Evolutionary conservation across 2,797 vertebrate species (phyloP).

Genomic region (Manis javanica): DNA sequence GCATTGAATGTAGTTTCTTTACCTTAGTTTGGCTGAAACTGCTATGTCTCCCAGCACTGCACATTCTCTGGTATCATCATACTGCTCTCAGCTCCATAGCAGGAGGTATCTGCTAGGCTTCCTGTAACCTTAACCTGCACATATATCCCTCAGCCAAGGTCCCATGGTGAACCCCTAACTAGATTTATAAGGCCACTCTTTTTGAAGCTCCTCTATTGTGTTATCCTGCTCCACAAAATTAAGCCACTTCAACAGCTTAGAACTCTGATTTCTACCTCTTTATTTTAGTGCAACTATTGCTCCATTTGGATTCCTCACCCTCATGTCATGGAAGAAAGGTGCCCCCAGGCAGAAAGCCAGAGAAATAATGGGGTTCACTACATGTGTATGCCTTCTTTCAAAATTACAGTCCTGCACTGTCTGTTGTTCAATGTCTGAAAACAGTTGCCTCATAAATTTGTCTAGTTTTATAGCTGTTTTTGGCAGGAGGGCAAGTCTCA

Average conservation of each 20-base stretch:
- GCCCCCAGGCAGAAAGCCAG: not conserved
- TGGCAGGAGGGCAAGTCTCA: constrained; percentile 43
- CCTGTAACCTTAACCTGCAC: accelerated
- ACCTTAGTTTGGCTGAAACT: not conserved
- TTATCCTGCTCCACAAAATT: not conserved
- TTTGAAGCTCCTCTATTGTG: not conserved
- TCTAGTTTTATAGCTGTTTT: constrained; percentile 45
- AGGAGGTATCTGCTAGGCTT: not conserved
- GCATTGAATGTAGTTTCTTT: not conserved
- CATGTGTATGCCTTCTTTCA: not conserved
- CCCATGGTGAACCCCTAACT: not conserved
- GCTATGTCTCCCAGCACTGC: not conserved
- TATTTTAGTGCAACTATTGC: too few relatives aligned
- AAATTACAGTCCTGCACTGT: not conserved
- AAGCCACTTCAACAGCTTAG: not conserved
- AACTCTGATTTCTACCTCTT: not conserved
- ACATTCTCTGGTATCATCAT: not conserved
- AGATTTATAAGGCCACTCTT: not conserved
- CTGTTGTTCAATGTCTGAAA: not conserved
- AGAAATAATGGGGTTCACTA: not conserved
- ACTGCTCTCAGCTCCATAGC: not conserved
- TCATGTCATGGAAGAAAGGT: not conserved
- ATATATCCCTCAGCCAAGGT: not conserved
- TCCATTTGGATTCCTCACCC: not conserved
- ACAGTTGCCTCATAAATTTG: constrained; percentile 6